Evolutionary conservation across 53 echinoderm and acorn worm species (phyloP).

Genomic region (Antedon mediterranea): DNA sequence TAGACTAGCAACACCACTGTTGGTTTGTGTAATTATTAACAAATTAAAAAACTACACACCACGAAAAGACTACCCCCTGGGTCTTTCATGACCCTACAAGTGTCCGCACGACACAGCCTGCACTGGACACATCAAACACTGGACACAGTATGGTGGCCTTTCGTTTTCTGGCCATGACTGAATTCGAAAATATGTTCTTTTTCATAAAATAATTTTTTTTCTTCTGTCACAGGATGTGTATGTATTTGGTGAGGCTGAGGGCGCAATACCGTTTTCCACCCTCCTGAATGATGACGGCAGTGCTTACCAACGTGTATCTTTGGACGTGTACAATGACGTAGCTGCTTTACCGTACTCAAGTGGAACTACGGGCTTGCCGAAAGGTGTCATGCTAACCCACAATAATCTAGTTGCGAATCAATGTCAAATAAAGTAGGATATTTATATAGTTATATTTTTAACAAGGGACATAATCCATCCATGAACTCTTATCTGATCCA

Average conservation of each 20-base stretch:
- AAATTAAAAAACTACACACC: too few relatives aligned
- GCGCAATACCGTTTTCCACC: slow-evolving; percentile 29
- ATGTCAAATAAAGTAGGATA: neutral
- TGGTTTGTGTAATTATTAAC: too few relatives aligned
- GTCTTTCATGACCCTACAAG: too few relatives aligned
- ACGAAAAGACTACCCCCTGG: too few relatives aligned
- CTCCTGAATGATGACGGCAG: slow-evolving; percentile 33
- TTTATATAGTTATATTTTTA: slow-evolving; percentile 1
- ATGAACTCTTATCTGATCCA: too few relatives aligned
- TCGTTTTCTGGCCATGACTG: too few relatives aligned
- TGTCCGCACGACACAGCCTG: too few relatives aligned
- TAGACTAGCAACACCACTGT: neutral
- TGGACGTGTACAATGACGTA: slow-evolving; percentile 14
- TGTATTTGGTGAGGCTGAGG: slow-evolving; percentile 43
- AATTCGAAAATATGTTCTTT: too few relatives aligned
- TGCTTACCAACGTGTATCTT: slow-evolving; percentile 13
- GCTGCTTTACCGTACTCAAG: slow-evolving; percentile 41
- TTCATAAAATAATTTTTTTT: neutral
- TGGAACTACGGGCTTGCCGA: slow-evolving; percentile 54
- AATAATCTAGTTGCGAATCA: slow-evolving; percentile 24
- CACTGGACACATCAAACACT: too few relatives aligned
- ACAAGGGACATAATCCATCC: too few relatives aligned
- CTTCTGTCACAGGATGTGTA: slow-evolving; percentile 27
- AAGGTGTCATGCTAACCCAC: slow-evolving; percentile 53
- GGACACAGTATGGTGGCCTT: too few relatives aligned